Base-by-base conservation (phyloP, 2,888 invertebrate genomes). In the Meteorus cinctellus region DNA sequence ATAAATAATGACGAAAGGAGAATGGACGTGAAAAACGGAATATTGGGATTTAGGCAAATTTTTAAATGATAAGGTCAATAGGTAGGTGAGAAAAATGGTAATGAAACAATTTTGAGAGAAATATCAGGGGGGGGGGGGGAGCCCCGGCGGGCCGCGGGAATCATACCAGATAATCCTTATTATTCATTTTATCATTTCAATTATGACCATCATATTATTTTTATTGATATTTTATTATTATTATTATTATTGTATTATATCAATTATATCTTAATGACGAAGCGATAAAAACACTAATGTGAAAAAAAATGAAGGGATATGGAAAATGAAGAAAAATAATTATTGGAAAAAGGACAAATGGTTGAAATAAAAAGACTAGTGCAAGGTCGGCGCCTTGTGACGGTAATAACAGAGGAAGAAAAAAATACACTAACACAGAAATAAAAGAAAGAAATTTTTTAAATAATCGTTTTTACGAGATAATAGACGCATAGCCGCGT, bases 101-200 rank as follows among this genome's bases (percentile, higher is more conserved):
- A 24, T 31, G 63, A 27, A 27, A 45, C 41, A 45, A 45, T 4
- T 78, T 78, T 78, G 79, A 78, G 79, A 77, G 75, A 62, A 68
- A 68, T 36, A 71, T 45, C 80, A 24, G 48, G 14, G 48, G 79
- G 82, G 79, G 72, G 79, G 69, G 74, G 79, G 81, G 80, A 80
- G 81, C 77, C 78, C 78, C 81, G 84, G 83, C 80, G 78, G 81
- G 79, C 84, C 83, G 83, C 84, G 87, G 86, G 84, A 83, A 86
- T 85, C 82, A 84, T 86, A 86, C 81, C 82, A 85, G 84, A 85
- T 86, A 85, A 86, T 85, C 85, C 82, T 84, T 82, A 84, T 85
- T 84, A 84, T 41, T 41, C 12, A 41, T 41, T 12, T 41, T 41
- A 41, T 41, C 8, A 41, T 41, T 12, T 4, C 8, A 12, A 8